These are phyloP conservation scores for Strix aluco DNA, from an alignment of 2,113 vertebrate genomes.

Conservation along the genomic window DNA sequence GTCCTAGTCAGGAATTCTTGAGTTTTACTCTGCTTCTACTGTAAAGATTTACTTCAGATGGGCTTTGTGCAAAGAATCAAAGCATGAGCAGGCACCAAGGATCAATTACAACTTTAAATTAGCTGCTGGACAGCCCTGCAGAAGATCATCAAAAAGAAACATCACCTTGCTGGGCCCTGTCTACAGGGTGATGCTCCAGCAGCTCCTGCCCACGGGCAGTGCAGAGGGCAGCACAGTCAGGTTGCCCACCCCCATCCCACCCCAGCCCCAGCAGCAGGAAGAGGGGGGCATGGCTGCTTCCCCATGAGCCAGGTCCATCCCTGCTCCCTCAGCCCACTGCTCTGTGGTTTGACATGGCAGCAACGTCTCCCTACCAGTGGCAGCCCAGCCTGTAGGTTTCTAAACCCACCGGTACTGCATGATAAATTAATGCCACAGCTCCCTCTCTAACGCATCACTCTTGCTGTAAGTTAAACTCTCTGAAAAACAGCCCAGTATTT, in stretches of 20 bases:
- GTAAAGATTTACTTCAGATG: neutral
- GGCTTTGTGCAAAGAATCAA: neutral
- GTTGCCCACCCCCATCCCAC: neutral
- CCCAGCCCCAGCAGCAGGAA: fast-evolving
- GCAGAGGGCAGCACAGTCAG: neutral
- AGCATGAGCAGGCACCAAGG: neutral
- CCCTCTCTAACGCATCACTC: neutral
- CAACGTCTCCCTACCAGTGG: neutral
- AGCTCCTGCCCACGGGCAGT: neutral
- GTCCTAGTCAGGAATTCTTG: neutral
- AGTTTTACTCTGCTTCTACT: neutral
- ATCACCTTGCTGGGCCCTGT: neutral
- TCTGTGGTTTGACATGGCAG: neutral
- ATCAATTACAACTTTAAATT: neutral
- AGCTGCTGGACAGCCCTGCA: neutral
- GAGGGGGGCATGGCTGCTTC: neutral
- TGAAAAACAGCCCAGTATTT: neutral
- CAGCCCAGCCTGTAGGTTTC: neutral
- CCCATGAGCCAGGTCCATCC: no score
- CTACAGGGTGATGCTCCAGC: neutral
- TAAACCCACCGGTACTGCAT: neutral
- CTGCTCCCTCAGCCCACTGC: neutral
- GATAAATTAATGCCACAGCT: neutral
- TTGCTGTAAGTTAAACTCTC: neutral
- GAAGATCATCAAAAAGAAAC: neutral